A percentile compares a stretch with the other conserved stretches of the same genome.
Evolutionary conservation across 2,113 vertebrate species (phyloP).

Genomic region (Forbesichthys agassizii): DNA sequence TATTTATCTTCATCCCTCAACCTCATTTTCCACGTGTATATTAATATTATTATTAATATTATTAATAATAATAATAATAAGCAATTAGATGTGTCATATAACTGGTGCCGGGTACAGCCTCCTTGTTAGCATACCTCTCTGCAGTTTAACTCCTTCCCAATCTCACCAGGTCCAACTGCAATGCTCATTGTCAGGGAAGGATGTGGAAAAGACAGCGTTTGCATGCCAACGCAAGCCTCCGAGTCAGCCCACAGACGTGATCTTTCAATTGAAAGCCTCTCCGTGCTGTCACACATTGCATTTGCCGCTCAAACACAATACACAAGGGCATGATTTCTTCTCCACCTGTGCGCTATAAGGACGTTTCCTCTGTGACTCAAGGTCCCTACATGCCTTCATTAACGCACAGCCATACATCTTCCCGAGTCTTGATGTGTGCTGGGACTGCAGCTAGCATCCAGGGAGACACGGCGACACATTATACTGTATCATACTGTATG

Average conservation of each 20-base stretch:
- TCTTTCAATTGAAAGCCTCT: constrained; percentile 54
- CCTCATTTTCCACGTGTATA: too few species aligned
- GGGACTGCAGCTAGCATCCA: constrained; percentile 53
- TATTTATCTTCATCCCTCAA: too few species aligned
- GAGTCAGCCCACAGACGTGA: constrained; percentile 11
- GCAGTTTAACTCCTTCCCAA: not conserved
- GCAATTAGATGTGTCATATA: too few species aligned
- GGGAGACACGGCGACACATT: constrained; percentile 60
- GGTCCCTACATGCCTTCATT: constrained; percentile 72
- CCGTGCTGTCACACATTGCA: constrained; percentile 57
- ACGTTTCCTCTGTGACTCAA: constrained; percentile 65
- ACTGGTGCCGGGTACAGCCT: too few species aligned
- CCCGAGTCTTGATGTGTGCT: constrained; percentile 50
- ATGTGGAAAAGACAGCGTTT: too few species aligned
- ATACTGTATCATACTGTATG: constrained; percentile 71
- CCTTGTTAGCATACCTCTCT: not conserved
- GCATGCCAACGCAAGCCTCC: not conserved
- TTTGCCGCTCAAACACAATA: constrained; percentile 48
- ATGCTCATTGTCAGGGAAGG: too few species aligned
- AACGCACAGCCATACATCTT: constrained; percentile 75
- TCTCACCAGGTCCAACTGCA: not conserved
- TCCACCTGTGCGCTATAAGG: constrained; percentile 66
- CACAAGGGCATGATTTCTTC: constrained; percentile 65
- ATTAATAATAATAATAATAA: too few species aligned
- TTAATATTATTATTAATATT: too few species aligned